Evolutionary conservation across 2,888 invertebrate species (phyloP).

Genomic region (Caenorhabditis angaria): DNA sequence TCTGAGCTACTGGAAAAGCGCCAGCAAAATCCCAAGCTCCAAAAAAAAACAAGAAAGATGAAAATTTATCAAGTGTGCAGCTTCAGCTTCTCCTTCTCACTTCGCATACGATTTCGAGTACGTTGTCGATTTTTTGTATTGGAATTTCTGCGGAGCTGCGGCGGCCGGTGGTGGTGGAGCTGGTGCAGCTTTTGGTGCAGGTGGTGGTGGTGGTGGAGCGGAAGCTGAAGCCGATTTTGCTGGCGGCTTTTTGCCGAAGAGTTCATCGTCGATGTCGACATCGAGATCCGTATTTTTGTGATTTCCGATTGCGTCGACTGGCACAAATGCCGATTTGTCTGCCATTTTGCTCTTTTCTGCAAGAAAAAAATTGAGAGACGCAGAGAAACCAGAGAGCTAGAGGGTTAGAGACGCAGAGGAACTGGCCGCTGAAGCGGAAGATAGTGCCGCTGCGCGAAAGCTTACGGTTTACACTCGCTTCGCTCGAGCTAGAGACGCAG

Average conservation of each 20-base stretch:
- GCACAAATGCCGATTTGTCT: conserved; percentile 50
- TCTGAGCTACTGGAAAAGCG: no score
- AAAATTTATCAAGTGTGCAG: no score
- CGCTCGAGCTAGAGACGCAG: no score
- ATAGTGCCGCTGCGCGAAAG: no score
- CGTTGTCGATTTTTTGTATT: conserved; percentile 35
- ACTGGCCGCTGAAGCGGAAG: no score
- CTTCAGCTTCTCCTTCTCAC: no score
- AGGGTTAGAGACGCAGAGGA: no score
- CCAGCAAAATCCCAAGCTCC: no score
- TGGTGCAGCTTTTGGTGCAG: conserved; percentile 12
- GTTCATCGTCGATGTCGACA: conserved; percentile 46
- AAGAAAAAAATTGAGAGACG: no score
- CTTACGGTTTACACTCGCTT: no score
- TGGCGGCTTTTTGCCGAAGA: conserved; percentile 47
- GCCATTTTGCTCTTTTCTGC: conserved; percentile 32
- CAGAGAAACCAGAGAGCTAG: no score
- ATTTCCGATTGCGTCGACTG: conserved; percentile 46
- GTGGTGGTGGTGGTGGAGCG: conserved; percentile 8
- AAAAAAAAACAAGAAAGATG: neutral
- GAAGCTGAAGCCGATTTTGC: conserved; percentile 12
- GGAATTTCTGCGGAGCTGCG: conserved; percentile 12
- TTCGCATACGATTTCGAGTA: conserved; percentile 39
- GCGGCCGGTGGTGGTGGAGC: conserved; percentile 19
- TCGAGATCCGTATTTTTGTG: conserved; percentile 43